phyloP scores from a whole-genome alignment of 2,797 vertebrate species.

The Setipinna tenuifilis region DNA sequence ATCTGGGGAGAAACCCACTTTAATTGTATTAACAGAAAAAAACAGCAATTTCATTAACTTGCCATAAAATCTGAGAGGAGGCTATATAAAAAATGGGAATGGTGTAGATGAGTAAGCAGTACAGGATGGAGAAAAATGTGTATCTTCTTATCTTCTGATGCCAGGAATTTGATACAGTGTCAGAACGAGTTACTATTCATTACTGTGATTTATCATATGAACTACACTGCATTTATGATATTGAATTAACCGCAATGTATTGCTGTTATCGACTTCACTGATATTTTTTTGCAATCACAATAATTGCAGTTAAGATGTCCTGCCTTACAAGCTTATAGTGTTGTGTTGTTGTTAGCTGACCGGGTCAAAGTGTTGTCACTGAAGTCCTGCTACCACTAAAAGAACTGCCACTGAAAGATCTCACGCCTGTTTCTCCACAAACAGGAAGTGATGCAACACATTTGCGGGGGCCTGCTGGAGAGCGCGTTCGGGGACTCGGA shows the following conservation, averaged over 20 bases:
- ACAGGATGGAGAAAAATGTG: neutral
- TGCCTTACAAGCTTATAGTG: too few species aligned
- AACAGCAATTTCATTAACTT: neutral
- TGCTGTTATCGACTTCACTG: neutral
- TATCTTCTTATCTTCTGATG: neutral
- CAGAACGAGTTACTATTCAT: neutral
- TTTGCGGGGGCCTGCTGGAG: neutral
- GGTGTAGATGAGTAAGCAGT: neutral
- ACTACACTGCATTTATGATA: neutral
- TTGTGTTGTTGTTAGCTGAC: too few species aligned
- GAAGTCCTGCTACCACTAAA: neutral
- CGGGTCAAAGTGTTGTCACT: too few species aligned
- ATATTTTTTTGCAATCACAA: neutral
- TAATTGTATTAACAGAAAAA: neutral
- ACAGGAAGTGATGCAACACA: conserved; percentile 3
- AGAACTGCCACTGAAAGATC: neutral
- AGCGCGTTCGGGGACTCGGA: neutral
- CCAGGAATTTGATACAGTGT: neutral
- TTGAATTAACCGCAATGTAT: neutral
- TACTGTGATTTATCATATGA: neutral
- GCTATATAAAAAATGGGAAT: neutral
- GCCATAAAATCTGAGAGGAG: neutral
- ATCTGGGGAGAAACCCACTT: neutral
- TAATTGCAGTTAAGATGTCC: too few species aligned
- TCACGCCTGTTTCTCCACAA: neutral